Base-by-base conservation (phyloP, 2,797 vertebrate genomes). In the Anguilla megastoma region DNA sequence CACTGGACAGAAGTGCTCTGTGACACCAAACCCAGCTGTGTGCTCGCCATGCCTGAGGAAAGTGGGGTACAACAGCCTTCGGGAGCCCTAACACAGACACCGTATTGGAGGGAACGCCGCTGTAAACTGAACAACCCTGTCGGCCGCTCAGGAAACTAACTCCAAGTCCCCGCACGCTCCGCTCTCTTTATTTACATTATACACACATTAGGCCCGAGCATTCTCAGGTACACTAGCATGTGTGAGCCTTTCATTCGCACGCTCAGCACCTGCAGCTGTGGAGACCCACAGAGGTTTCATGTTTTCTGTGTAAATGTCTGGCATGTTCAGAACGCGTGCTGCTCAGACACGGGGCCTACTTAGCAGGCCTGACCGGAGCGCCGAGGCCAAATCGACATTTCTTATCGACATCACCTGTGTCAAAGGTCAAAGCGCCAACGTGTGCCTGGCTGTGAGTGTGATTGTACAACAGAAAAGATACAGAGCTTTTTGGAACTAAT, bases 271-370 rank as follows among this genome's bases (percentile, higher is more conserved):
- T 79, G 74, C 74, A 21, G 33, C 74, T 50, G 79, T 2, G 79
- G 45, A 48, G 79, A 33, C 21, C 2, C 45, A 50, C 36, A 7
- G 79, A 21, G 79, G 45, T 48, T 24, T 33, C 18, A n/a, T 50
- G 45, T 48, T 79, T 79, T 16, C 79, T 48, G 79, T 48, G 45
- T 82, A 48, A 82, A 82, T 82, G 79, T 82, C 41, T 82, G 79
- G 41, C 21, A 12, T 36, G n/a, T 50, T 50, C 41, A n/a, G 9
- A 82, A 48, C 24, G 8, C 3, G 45, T 45, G 8, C 45, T 5
- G 24, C 21, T n/a, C 1, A 8, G 21, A 0, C 41, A 21, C 1
- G 79, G 79, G 41, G 10, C 18, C 76, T 1, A 21, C 41, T 18
- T 41, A 45, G 41, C 36, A 45, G 30, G 74, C 74, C 74, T 79